Conservation (phyloP, 2,113 vertebrate genomes). For the Centrocercus urophasianus region DNA sequence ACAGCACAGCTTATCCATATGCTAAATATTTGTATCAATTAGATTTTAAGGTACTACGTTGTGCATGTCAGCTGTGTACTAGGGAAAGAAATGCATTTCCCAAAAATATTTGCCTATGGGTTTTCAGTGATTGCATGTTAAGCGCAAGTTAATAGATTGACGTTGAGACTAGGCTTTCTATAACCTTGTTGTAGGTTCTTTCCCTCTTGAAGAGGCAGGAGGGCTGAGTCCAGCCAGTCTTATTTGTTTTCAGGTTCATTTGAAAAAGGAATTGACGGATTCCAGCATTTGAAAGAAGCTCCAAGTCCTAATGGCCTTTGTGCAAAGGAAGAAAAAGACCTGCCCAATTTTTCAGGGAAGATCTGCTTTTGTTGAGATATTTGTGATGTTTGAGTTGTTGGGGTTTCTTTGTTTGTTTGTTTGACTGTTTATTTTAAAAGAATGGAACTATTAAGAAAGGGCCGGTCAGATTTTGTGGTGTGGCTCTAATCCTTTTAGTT, state of each 20-base stretch:
- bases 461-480: background rate
- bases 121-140: background rate
- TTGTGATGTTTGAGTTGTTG: background rate
- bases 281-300: background rate
- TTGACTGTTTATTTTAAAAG: background rate
- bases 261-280: background rate
- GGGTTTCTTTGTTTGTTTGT: background rate
- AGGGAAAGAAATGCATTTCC: background rate
- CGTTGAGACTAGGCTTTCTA: background rate
- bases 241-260: background rate
- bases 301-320: background rate
- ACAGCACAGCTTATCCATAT: background rate
- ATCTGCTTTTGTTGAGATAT: background rate
- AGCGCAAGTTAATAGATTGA: background rate
- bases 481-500: background rate
- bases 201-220: background rate
- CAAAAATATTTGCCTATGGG: background rate
- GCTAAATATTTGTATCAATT: background rate
- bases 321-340: background rate
- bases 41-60: background rate
- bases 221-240: background rate
- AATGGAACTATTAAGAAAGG: background rate
- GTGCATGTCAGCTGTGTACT: background rate
- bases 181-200: background rate
- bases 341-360: background rate